These are phyloP conservation scores for Rapana venosa DNA, from an alignment of 2,888 invertebrate species.

Conservation along the genomic window DNA sequence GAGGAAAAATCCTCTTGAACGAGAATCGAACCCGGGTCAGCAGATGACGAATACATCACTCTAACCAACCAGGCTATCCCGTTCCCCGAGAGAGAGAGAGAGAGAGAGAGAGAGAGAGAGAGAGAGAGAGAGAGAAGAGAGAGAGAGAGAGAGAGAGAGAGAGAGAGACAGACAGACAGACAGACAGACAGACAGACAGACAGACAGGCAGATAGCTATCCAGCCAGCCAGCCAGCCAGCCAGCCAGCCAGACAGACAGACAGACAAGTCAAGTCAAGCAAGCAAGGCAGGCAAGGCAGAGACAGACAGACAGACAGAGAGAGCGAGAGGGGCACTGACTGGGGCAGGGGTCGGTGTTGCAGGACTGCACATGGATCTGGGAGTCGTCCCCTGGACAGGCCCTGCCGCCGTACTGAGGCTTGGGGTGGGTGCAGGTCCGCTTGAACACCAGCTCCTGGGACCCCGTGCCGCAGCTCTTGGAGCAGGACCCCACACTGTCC, in stretches of 20 bases:
- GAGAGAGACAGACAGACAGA: not conserved
- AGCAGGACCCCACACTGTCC: conserved; percentile 38
- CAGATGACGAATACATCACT: too few species aligned
- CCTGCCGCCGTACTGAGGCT: conserved; percentile 44
- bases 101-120: not conserved
- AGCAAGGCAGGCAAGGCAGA: too few species aligned
- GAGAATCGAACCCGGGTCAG: too few species aligned
- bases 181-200: too few species aligned
- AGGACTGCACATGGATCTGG: not conserved
- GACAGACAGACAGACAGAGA: not conserved
- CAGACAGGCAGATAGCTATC: too few species aligned
- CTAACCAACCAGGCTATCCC: too few species aligned
- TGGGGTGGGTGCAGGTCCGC: conserved; percentile 45
- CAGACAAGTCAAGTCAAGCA: too few species aligned
- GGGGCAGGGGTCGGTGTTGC: conserved; percentile 47
- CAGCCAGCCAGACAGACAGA: not conserved
- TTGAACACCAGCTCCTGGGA: conserved; percentile 11
- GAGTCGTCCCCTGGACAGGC: conserved; percentile 39
- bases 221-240: too few species aligned
- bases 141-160: not conserved
- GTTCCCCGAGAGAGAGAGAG: not conserved
- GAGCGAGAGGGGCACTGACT: conserved; percentile 27
- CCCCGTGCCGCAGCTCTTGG: conserved; percentile 46
- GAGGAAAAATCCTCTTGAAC: too few species aligned
- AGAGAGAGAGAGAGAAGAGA: not conserved